Evolutionary conservation across 2,113 vertebrate genomes (phyloP).

Genomic region (Rhipidura dahli): DNA sequence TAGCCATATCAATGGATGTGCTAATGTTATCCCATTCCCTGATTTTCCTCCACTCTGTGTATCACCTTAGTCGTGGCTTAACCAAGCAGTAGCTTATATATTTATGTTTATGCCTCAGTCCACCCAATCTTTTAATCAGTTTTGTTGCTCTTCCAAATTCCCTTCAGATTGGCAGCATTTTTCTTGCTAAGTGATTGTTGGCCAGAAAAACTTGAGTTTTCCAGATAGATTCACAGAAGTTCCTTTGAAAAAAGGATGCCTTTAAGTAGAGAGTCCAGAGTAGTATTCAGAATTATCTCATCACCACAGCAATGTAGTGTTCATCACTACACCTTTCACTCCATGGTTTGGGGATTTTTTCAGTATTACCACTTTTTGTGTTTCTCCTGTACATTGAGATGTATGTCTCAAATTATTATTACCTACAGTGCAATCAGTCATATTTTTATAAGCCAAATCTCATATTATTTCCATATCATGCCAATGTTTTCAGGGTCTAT

Average conservation of each 20-base stretch:
- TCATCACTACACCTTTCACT: background rate
- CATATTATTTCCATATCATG: background rate
- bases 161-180: background rate
- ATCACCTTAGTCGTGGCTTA: background rate
- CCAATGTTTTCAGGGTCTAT: background rate
- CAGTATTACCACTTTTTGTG: background rate
- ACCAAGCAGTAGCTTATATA: background rate
- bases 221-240: background rate
- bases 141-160: background rate
- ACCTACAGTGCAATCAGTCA: background rate
- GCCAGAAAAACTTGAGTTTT: background rate
- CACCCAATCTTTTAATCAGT: background rate
- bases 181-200: background rate
- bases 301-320: background rate
- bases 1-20: background rate
- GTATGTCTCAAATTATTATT: background rate
- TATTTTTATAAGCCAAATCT: background rate
- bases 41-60: background rate
- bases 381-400: background rate
- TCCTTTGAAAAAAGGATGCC: background rate
- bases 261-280: background rate
- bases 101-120: background rate
- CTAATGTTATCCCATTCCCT: background rate
- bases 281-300: background rate
- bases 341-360: background rate